phyloP scores from a whole-genome alignment of 2,797 vertebrate species.

The Girardinus metallicus region DNA sequence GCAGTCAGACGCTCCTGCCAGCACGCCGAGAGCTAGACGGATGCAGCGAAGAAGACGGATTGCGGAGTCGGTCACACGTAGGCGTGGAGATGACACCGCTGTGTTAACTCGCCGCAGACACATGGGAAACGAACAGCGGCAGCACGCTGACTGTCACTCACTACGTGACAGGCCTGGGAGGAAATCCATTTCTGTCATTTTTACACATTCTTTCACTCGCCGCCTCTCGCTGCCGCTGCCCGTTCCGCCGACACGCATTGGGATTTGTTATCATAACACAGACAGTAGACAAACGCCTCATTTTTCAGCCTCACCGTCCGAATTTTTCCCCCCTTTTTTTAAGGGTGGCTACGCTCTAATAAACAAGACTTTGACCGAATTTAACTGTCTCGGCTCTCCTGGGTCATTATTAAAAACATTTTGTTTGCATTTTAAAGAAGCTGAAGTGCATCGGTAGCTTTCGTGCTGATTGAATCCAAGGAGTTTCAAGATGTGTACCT shows the following conservation, averaged over 20 bases:
- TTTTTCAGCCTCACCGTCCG: conserved; percentile 18
- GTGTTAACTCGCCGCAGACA: conserved; percentile 47
- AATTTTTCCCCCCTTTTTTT: background rate
- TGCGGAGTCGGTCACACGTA: conserved; percentile 30
- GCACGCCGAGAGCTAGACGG: conserved; percentile 3
- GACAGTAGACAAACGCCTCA: conserved; percentile 51
- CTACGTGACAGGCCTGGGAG: conserved; percentile 16
- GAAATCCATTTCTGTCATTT: conserved; percentile 46
- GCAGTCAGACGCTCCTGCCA: conserved; percentile 6
- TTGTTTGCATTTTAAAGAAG: background rate
- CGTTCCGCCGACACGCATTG: conserved; percentile 25
- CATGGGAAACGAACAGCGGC: conserved; percentile 55
- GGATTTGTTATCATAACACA: conserved; percentile 69
- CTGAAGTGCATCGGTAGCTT: background rate
- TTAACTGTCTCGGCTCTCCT: background rate
- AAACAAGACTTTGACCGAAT: background rate
- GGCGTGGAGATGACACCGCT: conserved; percentile 37
- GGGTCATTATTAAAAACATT: background rate
- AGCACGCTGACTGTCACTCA: conserved; percentile 51
- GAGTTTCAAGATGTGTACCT: background rate
- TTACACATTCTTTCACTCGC: conserved; percentile 47
- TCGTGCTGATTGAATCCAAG: background rate
- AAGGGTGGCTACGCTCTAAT: background rate
- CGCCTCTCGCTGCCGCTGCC: conserved; percentile 9
- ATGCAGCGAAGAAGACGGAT: conserved; percentile 30